phyloP scores from a whole-genome alignment of 2,888 invertebrate genomes.

The Melieria omissa region DNA sequence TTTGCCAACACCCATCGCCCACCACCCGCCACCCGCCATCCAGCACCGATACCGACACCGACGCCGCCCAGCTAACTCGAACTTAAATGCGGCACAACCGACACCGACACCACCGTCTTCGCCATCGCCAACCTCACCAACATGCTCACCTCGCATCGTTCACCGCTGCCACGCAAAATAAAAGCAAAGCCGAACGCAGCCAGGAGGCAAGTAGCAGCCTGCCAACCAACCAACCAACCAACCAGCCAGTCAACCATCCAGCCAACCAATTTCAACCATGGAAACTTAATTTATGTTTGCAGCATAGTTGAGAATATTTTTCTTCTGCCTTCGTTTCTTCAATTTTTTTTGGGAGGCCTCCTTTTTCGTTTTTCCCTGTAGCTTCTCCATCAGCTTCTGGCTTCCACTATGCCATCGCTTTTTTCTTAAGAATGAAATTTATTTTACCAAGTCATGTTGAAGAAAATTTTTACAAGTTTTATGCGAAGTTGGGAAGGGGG shows the following conservation, averaged over 20 bases:
- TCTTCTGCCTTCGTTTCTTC: constrained; percentile 48
- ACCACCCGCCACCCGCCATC: constrained; percentile 27
- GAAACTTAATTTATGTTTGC: constrained; percentile 67
- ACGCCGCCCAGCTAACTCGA: neutral
- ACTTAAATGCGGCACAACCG: constrained; percentile 19
- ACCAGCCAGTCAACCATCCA: constrained; percentile 6
- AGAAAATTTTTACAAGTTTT: constrained; percentile 65
- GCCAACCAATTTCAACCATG: constrained; percentile 65
- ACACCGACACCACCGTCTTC: constrained; percentile 34
- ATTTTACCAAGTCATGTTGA: constrained; percentile 65
- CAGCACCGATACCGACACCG: constrained; percentile 28
- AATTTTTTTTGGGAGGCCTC: constrained; percentile 33
- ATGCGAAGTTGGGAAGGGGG: constrained; percentile 40
- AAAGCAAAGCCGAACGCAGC: constrained; percentile 54
- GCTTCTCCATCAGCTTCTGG: constrained; percentile 27
- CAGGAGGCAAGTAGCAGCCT: too few relatives aligned
- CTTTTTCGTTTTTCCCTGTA: constrained; percentile 22
- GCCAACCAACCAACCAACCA: too few relatives aligned
- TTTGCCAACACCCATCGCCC: constrained; percentile 35
- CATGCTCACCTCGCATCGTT: neutral
- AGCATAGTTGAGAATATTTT: constrained; percentile 65
- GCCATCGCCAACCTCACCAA: constrained; percentile 42
- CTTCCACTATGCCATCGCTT: constrained; percentile 33
- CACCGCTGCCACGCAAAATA: constrained; percentile 43
- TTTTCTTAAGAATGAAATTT: constrained; percentile 64